A percentile compares a stretch with the other conserved stretches of the same genome.
Conservation (phyloP, 2,113 vertebrate species). For the Sphyrna mokarran region DNA sequence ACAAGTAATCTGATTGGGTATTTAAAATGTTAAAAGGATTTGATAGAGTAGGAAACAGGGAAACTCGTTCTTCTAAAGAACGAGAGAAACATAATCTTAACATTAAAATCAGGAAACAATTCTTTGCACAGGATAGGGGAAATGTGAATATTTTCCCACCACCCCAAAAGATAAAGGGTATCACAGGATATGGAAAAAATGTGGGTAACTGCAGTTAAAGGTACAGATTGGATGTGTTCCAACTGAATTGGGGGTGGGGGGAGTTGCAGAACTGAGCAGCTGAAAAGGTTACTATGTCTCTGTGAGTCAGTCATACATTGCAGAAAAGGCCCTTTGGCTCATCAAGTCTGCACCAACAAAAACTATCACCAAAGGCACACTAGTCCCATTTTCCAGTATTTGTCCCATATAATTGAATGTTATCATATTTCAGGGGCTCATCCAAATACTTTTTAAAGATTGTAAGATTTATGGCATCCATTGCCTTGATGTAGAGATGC, state of each 20-base stretch:
- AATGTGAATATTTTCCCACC: not conserved
- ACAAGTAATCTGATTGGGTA: not conserved
- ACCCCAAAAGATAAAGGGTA: not conserved
- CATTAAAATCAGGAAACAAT: not conserved
- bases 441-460: too few species aligned
- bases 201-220: not conserved
- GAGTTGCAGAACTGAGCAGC: too few species aligned
- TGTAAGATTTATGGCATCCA: too few species aligned
- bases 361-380: too few species aligned
- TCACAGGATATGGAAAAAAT: not conserved
- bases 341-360: too few species aligned
- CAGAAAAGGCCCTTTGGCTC: too few species aligned
- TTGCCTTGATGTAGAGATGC: too few species aligned
- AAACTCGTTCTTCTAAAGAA: not conserved
- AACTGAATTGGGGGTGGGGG: not conserved
- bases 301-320: too few species aligned
- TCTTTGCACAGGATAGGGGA: not conserved
- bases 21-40: not conserved
- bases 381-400: too few species aligned
- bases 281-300: not conserved
- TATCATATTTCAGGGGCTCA: too few species aligned
- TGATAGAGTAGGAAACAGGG: not conserved
- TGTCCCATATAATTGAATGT: too few species aligned
- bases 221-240: not conserved
- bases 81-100: not conserved